Evolutionary conservation across 2,888 invertebrate genomes (phyloP), one percentile per base, ranked within the genome.

Genomic region (Diaperis boleti): DNA sequence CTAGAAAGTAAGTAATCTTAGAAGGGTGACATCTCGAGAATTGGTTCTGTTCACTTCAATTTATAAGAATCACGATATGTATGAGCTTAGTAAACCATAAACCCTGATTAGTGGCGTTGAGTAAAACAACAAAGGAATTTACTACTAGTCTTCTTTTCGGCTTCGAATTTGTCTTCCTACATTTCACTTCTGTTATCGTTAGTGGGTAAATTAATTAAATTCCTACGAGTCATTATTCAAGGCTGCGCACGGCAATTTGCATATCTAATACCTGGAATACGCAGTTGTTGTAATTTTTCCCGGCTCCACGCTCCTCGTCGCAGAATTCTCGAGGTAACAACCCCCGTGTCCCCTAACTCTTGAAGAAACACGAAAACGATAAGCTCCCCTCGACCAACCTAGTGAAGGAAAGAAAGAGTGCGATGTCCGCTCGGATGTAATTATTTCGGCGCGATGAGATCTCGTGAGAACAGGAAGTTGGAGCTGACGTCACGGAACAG

Each of bases 391-490:
- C 60, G 49, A 45, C 45, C 49, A 54, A 45, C 45, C 49, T 64
- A 61, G 62, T 59, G 57, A 64, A 67, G 64, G 66, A 60, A 63
- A n/a, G n/a, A n/a, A n/a, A 64, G 68, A 67, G 69, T 70, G 69
- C 70, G 70, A 74, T 76, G 76, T 76, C 77, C 76, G 76, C 70
- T 76, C 75, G 76, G 78, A 78, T 76, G 77, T 79, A 79, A 79
- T 79, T 79, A 79, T 79, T 78, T 79, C 77, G 77, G 76, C 73
- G 78, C 79, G 80, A 80, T 80, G 79, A 76, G 77, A 80, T 80
- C 80, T 80, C 79, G 80, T 80, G 80, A 79, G 80, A 80, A 80
- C 79, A 79, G 80, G 80, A 80, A 80, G 75, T 77, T 63, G 67
- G 62, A 69, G 66, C 68, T 78, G 78, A 79, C 78, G 79, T 79